A percentile compares a stretch with the other conserved stretches of the same genome.
These are phyloP conservation scores for Hofmannophila pseudospretella DNA, from an alignment of 2,888 invertebrate species.

Conservation along the genomic window DNA sequence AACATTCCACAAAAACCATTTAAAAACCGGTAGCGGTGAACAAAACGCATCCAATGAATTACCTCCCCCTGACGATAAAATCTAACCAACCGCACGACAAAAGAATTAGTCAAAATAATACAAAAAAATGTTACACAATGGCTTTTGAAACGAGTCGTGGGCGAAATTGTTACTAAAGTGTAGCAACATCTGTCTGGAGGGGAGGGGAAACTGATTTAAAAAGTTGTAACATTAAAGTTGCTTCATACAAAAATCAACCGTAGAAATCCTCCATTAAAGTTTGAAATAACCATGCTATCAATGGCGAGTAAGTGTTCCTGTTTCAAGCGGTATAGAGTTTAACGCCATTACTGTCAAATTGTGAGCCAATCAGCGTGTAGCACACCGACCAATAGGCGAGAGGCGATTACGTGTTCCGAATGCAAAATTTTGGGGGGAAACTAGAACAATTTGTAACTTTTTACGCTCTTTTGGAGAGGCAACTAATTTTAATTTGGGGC, in stretches of 20 bases:
- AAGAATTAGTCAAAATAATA: constrained; percentile 74
- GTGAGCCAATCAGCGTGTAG: constrained; percentile 64
- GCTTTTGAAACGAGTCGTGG: constrained; percentile 64
- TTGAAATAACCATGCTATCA: constrained; percentile 11
- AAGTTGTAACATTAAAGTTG: constrained; percentile 4
- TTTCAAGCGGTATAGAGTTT: constrained; percentile 35
- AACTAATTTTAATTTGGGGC: constrained; percentile 40
- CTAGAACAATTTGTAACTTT: constrained; percentile 63
- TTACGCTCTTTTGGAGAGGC: constrained; percentile 34
- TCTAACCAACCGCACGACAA: constrained; percentile 74
- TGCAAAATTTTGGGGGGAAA: constrained; percentile 69
- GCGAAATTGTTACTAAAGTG: constrained; percentile 76
- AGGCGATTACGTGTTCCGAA: constrained; percentile 57
- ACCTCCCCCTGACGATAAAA: constrained; percentile 56
- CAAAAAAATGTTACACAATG: constrained; percentile 66
- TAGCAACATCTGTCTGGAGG: constrained; percentile 75
- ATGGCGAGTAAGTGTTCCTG: constrained; percentile 20
- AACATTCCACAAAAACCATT: constrained; percentile 34
- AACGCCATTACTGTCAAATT: constrained; percentile 77
- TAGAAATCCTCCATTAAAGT: neutral
- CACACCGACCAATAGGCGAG: constrained; percentile 56
- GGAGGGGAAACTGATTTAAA: constrained; percentile 27
- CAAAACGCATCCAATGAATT: constrained; percentile 60
- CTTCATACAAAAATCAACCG: constrained; percentile 10
- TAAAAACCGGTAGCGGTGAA: constrained; percentile 52